These are phyloP conservation scores for Megaleporinus macrocephalus DNA, from an alignment of 2,113 vertebrate genomes.

Conservation along the genomic window DNA sequence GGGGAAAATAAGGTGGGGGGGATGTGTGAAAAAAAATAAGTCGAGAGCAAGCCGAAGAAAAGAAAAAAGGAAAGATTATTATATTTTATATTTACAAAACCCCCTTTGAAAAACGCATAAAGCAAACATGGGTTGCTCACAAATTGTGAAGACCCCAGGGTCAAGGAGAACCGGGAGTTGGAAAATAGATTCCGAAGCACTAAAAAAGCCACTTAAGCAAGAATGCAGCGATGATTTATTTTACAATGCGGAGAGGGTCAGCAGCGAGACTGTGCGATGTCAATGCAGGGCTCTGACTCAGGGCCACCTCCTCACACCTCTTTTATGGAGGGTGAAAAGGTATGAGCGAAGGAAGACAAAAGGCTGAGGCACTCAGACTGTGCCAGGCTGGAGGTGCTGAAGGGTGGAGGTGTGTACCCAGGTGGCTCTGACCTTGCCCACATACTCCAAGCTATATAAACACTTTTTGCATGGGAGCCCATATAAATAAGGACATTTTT, in stretches of 20 bases:
- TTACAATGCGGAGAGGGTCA: slow-evolving; percentile 78
- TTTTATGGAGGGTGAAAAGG: slow-evolving; percentile 66
- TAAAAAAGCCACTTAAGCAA: slow-evolving; percentile 91
- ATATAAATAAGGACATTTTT: neutral
- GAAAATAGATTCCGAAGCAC: slow-evolving; percentile 85
- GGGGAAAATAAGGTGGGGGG: slow-evolving; percentile 24
- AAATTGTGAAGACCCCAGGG: slow-evolving; percentile 83
- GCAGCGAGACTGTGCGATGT: slow-evolving; percentile 71
- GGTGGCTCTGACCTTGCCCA: slow-evolving; percentile 34
- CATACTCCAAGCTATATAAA: slow-evolving; percentile 37
- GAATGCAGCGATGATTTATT: slow-evolving; percentile 91
- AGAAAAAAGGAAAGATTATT: slow-evolving; percentile 52
- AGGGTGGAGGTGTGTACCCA: slow-evolving; percentile 10
- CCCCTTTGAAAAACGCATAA: slow-evolving; percentile 71
- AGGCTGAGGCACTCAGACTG: slow-evolving; percentile 11
- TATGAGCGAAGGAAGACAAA: slow-evolving; percentile 47
- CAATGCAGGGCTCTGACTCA: slow-evolving; percentile 78
- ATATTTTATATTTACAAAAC: slow-evolving; percentile 60
- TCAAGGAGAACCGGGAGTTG: slow-evolving; percentile 83
- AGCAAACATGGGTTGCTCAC: slow-evolving; percentile 80
- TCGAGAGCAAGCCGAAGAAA: neutral
- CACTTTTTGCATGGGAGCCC: slow-evolving; percentile 19
- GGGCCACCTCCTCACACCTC: slow-evolving; percentile 71
- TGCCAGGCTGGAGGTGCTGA: slow-evolving; percentile 30
- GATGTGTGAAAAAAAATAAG: slow-evolving; percentile 30